Evolutionary conservation across 2,797 vertebrate genomes (phyloP).

Genomic region (Aratinga solstitialis): DNA sequence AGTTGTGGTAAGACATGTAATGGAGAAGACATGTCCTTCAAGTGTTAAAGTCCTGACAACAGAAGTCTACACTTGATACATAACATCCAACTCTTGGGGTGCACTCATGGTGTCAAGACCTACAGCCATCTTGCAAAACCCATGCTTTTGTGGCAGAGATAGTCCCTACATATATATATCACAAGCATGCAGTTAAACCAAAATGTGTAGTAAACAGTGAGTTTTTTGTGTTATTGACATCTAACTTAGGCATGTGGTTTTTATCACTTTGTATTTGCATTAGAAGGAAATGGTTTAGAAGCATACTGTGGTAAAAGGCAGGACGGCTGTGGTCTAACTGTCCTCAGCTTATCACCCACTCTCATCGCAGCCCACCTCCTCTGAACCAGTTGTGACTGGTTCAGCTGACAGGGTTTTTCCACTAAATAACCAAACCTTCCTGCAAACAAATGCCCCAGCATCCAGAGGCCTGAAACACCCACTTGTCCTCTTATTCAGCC

Average conservation of each 20-base stretch:
- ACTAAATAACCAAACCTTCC: constrained; percentile 33
- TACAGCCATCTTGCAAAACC: background rate
- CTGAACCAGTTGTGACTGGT: constrained; percentile 14
- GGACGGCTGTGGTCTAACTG: constrained; percentile 74
- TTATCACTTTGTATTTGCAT: background rate
- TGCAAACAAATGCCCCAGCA: background rate
- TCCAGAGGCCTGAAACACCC: background rate
- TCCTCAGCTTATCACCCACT: background rate
- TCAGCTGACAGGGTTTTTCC: constrained; percentile 60
- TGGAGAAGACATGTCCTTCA: background rate
- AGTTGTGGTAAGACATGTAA: background rate
- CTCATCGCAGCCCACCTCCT: background rate
- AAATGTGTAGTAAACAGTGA: rapidly evolving
- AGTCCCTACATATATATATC: rapidly evolving
- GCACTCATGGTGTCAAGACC: background rate
- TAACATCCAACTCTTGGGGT: background rate
- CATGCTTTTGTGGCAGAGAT: background rate
- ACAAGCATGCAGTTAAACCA: background rate
- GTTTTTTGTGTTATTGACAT: background rate
- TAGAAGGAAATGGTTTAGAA: constrained; percentile 39
- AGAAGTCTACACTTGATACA: background rate
- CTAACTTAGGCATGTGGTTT: background rate
- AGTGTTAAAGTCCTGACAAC: background rate
- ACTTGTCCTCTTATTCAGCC: background rate
- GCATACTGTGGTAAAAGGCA: background rate